Evolutionary conservation across 2,113 vertebrate genomes (phyloP).

Genomic region (Origma solitaria): DNA sequence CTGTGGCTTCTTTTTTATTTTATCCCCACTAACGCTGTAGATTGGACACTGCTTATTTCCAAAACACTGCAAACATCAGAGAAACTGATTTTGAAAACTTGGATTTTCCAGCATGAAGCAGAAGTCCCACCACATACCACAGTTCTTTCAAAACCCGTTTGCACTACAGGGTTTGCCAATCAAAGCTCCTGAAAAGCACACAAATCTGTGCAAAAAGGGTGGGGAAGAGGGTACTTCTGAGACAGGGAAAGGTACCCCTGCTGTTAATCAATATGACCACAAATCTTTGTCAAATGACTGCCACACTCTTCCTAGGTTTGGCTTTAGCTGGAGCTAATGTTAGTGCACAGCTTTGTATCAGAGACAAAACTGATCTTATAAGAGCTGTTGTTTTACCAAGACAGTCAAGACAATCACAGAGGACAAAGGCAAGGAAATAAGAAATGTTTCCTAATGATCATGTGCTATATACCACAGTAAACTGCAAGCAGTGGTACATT

Average conservation of each 20-base stretch:
- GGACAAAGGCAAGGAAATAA: background rate
- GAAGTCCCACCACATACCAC: background rate
- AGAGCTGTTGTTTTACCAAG: background rate
- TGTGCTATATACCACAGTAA: background rate
- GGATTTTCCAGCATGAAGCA: background rate
- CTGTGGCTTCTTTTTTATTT: background rate
- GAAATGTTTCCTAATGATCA: background rate
- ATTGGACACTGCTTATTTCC: background rate
- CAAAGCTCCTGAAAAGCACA: background rate
- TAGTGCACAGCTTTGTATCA: background rate
- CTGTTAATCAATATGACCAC: background rate
- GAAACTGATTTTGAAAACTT: background rate
- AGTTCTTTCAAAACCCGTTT: background rate
- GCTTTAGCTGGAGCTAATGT: background rate
- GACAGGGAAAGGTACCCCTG: background rate
- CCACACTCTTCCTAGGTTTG: background rate
- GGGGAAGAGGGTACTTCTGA: background rate
- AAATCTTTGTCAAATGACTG: background rate
- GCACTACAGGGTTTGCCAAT: background rate
- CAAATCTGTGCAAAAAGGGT: background rate
- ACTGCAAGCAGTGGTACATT: fast-evolving
- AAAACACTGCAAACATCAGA: background rate
- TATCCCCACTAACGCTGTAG: background rate
- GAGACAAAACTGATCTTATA: background rate
- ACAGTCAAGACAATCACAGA: background rate